Conservation (phyloP, 1,140 invertebrate species). For the Anagrus nilaparvatae region DNA sequence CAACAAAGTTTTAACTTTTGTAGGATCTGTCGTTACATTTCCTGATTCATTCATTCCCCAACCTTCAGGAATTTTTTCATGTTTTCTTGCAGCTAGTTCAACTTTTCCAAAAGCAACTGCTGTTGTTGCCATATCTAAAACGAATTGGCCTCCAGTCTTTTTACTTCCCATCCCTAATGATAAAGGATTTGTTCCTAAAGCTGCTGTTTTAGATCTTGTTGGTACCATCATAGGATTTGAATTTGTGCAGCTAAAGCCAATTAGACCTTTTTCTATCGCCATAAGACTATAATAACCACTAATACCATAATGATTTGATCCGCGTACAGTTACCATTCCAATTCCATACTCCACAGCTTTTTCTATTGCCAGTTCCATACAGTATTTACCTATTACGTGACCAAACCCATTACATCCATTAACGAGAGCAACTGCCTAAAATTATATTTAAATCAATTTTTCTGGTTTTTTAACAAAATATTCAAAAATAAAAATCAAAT, state of each 20-base stretch:
- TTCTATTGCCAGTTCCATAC: slow-evolving; percentile 79
- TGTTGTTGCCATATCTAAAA: slow-evolving; percentile 91
- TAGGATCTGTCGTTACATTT: slow-evolving; percentile 53
- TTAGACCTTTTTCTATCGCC: slow-evolving; percentile 63
- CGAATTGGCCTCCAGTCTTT: slow-evolving; percentile 65
- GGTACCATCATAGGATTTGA: slow-evolving; percentile 83
- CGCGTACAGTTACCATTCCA: slow-evolving; percentile 74
- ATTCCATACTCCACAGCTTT: slow-evolving; percentile 78
- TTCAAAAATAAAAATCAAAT: too few relatives aligned
- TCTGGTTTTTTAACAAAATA: too few relatives aligned
- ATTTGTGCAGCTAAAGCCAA: slow-evolving; percentile 89
- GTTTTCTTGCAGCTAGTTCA: slow-evolving; percentile 69
- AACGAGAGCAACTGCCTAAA: slow-evolving; percentile 67
- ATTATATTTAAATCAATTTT: too few relatives aligned
- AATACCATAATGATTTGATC: slow-evolving; percentile 87
- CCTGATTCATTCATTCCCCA: slow-evolving; percentile 76
- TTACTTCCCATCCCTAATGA: slow-evolving; percentile 67
- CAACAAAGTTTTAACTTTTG: slow-evolving; percentile 55
- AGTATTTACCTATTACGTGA: slow-evolving; percentile 80
- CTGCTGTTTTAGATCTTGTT: slow-evolving; percentile 65
- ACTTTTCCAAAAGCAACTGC: slow-evolving; percentile 65
- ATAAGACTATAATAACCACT: slow-evolving; percentile 76
- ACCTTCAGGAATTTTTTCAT: slow-evolving; percentile 60
- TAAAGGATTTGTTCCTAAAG: slow-evolving; percentile 85
- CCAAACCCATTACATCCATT: slow-evolving; percentile 77